A percentile compares a stretch with the other conserved stretches of the same genome.
These are phyloP conservation scores for Serilophus lunatus DNA, from an alignment of 2,113 vertebrate species.

Conservation along the genomic window DNA sequence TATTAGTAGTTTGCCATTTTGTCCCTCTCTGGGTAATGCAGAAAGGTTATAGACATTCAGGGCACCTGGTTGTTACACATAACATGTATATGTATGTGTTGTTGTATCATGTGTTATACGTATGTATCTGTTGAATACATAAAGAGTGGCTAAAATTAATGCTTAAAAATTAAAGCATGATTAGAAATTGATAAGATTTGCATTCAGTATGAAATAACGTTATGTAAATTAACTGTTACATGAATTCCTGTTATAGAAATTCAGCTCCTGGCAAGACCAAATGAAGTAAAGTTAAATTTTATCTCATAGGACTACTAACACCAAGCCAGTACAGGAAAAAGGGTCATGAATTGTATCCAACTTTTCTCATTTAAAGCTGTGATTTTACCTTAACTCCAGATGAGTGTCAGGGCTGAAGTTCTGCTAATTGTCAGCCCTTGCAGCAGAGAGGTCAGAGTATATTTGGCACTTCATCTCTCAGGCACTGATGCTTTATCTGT, in stretches of 20 bases:
- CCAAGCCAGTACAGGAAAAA: neutral
- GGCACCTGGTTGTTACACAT: neutral
- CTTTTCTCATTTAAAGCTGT: neutral
- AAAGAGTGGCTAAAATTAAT: neutral
- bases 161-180: neutral
- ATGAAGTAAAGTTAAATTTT: neutral
- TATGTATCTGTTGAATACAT: neutral
- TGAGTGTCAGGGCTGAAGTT: neutral
- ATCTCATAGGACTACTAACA: neutral
- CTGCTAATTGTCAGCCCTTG: rapidly evolving
- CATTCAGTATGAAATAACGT: neutral
- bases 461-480: neutral
- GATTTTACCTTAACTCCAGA: neutral
- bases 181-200: neutral
- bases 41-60: neutral
- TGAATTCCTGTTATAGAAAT: neutral
- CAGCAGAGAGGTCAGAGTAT: neutral
- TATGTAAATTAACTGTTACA: neutral
- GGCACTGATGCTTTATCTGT: neutral
- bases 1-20: neutral
- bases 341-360: neutral
- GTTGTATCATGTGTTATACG: too few relatives aligned
- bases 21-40: neutral
- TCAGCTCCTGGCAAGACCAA: neutral
- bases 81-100: too few relatives aligned